These are phyloP conservation scores for Pipistrellus pipistrellus DNA, from an alignment of 2,797 vertebrate genomes.

Conservation along the genomic window DNA sequence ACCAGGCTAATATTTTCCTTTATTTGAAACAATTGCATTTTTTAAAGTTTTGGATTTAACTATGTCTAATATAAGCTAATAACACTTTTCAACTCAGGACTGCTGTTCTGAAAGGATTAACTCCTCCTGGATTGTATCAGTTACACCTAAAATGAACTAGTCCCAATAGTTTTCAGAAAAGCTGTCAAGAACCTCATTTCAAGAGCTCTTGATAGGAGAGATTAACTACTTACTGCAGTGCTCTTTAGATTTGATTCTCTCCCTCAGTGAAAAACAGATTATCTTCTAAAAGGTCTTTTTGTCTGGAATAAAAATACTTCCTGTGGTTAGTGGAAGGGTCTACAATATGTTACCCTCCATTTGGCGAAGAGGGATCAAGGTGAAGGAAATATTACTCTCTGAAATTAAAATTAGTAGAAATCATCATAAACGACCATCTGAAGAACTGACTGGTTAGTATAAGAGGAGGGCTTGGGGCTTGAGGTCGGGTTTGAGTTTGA, in stretches of 20 bases:
- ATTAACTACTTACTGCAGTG: neutral
- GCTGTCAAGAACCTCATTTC: conserved; percentile 15
- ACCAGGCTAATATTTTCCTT: neutral
- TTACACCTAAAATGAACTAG: neutral
- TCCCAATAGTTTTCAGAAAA: neutral
- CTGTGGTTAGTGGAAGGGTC: neutral
- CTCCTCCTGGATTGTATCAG: neutral
- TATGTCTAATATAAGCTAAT: conserved; percentile 40
- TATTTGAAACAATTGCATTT: neutral
- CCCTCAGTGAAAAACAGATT: neutral
- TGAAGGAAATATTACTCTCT: neutral
- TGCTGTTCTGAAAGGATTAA: conserved; percentile 20
- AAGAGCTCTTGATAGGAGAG: conserved; percentile 13
- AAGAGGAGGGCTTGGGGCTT: neutral
- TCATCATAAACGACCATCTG: neutral
- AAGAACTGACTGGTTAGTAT: neutral
- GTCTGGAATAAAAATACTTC: neutral
- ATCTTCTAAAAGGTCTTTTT: neutral
- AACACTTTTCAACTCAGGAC: neutral
- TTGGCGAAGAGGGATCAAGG: neutral
- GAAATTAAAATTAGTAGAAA: neutral
- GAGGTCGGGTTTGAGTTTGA: neutral
- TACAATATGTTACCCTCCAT: neutral
- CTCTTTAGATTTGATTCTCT: neutral
- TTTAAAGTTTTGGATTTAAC: conserved; percentile 30